Evolutionary conservation across 1,140 invertebrate species (phyloP).

Genomic region (Apocrypta bakeri): DNA sequence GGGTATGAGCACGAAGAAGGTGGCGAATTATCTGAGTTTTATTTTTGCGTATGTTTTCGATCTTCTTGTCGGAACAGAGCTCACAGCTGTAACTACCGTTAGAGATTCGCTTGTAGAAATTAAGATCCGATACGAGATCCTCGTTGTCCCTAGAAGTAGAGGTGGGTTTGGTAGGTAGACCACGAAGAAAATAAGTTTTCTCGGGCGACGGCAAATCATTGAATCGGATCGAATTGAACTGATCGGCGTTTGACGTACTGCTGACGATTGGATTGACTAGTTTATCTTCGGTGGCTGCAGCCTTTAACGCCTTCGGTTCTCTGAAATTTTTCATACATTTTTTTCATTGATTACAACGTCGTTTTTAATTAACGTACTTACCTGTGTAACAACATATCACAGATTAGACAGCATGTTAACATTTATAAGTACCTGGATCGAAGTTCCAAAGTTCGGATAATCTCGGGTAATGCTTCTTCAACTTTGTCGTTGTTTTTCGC

Average conservation of each 20-base stretch:
- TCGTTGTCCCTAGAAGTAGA: conserved; percentile 4
- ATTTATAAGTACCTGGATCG: conserved; percentile 10
- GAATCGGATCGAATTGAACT: neutral
- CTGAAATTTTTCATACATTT: neutral
- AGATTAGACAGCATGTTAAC: neutral
- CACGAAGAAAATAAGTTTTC: neutral
- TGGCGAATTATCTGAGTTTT: conserved; percentile 22
- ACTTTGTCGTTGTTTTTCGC: neutral
- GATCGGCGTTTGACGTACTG: conserved; percentile 10
- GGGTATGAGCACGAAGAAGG: conserved; percentile 20
- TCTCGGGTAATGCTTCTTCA: neutral
- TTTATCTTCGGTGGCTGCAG: neutral
- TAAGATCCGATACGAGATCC: conserved; percentile 1
- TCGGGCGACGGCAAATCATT: neutral
- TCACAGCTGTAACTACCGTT: conserved; percentile 14
- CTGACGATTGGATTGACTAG: neutral
- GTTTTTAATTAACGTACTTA: neutral
- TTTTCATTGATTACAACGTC: neutral
- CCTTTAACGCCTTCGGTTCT: neutral
- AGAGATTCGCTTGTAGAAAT: neutral
- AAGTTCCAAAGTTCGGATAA: neutral
- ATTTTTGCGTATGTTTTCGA: neutral
- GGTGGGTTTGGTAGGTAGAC: neutral
- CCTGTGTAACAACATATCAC: neutral
- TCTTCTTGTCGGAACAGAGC: neutral